Base-by-base conservation (phyloP, 1,140 invertebrate species). In the Matsumurasca onukii region DNA sequence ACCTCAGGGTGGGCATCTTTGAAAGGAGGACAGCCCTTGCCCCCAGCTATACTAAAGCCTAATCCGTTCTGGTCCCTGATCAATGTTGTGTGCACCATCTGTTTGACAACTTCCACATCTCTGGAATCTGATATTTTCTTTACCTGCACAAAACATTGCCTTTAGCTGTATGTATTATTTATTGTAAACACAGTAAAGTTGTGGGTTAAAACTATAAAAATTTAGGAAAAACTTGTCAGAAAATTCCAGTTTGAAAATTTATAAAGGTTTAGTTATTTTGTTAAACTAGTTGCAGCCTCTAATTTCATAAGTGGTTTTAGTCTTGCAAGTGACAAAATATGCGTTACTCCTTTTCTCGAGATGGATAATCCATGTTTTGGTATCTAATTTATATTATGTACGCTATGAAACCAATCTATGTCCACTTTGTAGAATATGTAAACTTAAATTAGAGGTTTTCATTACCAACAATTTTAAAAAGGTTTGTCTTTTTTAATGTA, bases 11-110 rank as follows among this genome's bases (percentile, higher is more conserved):
- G 84, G 67, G 85, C 85, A 17, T 73, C 71, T 62, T 90, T 90
- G 78, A 90, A 95, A 0, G 92, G 87, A 27, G 91, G 88, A 27
- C 93, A 94, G 49, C 93, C 93, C 80, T 92, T 89, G n/a, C 94
- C 95, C 55, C 95, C 95, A 3, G 94, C 93, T 79, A 98, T 97
- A 78, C 94, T 97, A 80, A 98, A 97, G 65, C 96, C 96, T 55
- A 98, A 84, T 64, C 91, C 91, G 76, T 92, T 91, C 69, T 93
- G 90, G 80, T 97, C 94, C 73, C 94, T 84, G 70, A 93, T 93
- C 52, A 98, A 81, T 1, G 92, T 95, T n/a, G 92, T 94, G 76
- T 94, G 90, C 27, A 97, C 84, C 69, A 89, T 82, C 77, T 93
- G 84, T 72, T 85, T 88, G 75, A 73, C 69, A 12, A 75, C 55